A percentile compares a stretch with the other conserved stretches of the same genome.
These are phyloP conservation scores for Drosophila falleni DNA, from an alignment of 2,888 invertebrate species.

Conservation along the genomic window DNA sequence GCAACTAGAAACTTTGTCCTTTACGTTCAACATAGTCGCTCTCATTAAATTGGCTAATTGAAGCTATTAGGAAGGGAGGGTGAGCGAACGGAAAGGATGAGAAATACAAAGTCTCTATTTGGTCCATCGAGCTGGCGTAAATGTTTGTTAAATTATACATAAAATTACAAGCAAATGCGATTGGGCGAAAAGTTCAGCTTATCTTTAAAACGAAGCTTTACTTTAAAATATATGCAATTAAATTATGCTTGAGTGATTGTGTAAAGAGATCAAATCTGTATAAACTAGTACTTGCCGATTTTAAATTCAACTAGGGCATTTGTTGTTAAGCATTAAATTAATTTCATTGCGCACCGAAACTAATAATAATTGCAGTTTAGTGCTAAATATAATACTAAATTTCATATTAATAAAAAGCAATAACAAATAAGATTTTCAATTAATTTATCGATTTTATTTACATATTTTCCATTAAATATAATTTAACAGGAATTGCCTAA, in stretches of 20 bases:
- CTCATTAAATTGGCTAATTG: constrained; percentile 75
- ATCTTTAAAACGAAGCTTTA: constrained; percentile 15
- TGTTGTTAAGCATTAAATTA: background rate
- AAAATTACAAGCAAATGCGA: constrained; percentile 62
- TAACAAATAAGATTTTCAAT: background rate
- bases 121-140: constrained; percentile 13
- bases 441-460: background rate
- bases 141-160: constrained; percentile 63
- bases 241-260: constrained; percentile 35
- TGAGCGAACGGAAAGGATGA: constrained; percentile 7
- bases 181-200: constrained; percentile 53
- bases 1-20: constrained; percentile 69
- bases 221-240: constrained; percentile 43
- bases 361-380: background rate
- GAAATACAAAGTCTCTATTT: constrained; percentile 2
- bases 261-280: no score
- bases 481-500: background rate
- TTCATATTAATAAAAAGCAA: no score
- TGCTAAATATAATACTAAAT: no score
- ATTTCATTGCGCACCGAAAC: no score
- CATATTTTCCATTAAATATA: background rate
- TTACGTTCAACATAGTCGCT: constrained; percentile 57
- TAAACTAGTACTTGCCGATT: no score
- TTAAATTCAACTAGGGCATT: background rate
- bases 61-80: constrained; percentile 56